These are phyloP conservation scores for Drosophila paracracens DNA, from an alignment of 2,888 invertebrate genomes.

Conservation along the genomic window DNA sequence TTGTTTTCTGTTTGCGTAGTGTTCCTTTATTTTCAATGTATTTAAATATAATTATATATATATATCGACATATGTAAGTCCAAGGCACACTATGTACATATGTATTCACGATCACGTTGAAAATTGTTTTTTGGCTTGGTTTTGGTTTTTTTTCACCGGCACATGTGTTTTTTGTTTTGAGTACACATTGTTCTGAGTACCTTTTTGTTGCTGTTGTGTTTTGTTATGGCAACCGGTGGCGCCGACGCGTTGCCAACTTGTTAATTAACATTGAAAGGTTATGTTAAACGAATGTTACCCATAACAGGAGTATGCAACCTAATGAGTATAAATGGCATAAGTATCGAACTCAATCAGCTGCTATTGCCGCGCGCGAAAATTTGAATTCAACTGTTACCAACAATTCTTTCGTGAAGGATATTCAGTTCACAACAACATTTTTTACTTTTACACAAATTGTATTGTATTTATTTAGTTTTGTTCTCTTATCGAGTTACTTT, in stretches of 20 bases:
- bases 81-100: conserved; percentile 52
- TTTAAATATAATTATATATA: conserved; percentile 61
- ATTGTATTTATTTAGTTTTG: conserved; percentile 56
- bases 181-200: conserved; percentile 12
- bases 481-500: conserved; percentile 49
- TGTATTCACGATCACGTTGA: conserved; percentile 33
- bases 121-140: conserved; percentile 13
- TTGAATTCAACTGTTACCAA: background rate
- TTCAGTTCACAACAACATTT: conserved; percentile 11
- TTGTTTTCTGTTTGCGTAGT: conserved; percentile 69
- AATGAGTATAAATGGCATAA: background rate
- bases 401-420: background rate
- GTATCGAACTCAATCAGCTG: conserved; percentile 20
- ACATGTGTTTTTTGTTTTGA: conserved; percentile 12
- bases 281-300: conserved; percentile 33
- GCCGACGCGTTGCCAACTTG: conserved; percentile 41
- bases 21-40: conserved; percentile 67
- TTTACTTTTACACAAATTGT: conserved; percentile 40
- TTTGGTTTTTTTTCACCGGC: conserved; percentile 23
- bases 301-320: conserved; percentile 6
- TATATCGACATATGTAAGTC: conserved; percentile 46
- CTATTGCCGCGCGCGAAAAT: conserved; percentile 3
- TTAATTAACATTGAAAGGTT: conserved; percentile 10
- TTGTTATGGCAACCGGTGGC: conserved; percentile 62
- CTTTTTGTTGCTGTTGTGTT: conserved; percentile 8